Evolutionary conservation across 2,113 vertebrate species (phyloP).

Genomic region (Oceanites oceanicus): DNA sequence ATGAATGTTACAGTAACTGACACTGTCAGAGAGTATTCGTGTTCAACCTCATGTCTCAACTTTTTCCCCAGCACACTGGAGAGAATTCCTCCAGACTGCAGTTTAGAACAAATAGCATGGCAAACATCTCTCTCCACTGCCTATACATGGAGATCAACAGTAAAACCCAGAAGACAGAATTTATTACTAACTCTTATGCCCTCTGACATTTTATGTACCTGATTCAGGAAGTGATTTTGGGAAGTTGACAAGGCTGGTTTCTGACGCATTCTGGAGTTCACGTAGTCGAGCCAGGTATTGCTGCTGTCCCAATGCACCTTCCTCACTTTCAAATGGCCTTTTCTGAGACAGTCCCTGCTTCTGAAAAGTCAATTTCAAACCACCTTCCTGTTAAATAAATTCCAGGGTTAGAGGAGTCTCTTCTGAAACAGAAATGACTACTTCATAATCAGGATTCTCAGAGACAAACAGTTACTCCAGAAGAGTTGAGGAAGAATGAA

Average conservation of each 20-base stretch:
- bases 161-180: background rate
- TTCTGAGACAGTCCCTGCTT: constrained; percentile 93
- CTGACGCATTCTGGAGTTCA: constrained; percentile 91
- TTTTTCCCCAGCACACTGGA: background rate
- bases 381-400: constrained; percentile 89
- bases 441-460: constrained; percentile 9
- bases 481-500: background rate
- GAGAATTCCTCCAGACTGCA: background rate
- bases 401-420: constrained; percentile 51
- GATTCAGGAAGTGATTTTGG: constrained; percentile 83
- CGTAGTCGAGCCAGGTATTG: constrained; percentile 91
- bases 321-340: constrained; percentile 88
- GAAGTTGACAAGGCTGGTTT: constrained; percentile 87
- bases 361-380: constrained; percentile 98
- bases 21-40: background rate
- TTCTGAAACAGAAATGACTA: constrained; percentile 42
- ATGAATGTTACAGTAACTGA: background rate
- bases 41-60: background rate
- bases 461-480: background rate
- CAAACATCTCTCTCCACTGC: background rate
- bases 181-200: background rate
- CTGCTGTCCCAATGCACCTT: constrained; percentile 87
- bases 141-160: background rate
- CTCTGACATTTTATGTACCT: constrained; percentile 60
- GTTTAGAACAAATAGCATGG: background rate